Evolutionary conservation across 2,797 vertebrate genomes (phyloP), one percentile per base, ranked within the genome.

Genomic region (Mormyrus proboscirostris): DNA sequence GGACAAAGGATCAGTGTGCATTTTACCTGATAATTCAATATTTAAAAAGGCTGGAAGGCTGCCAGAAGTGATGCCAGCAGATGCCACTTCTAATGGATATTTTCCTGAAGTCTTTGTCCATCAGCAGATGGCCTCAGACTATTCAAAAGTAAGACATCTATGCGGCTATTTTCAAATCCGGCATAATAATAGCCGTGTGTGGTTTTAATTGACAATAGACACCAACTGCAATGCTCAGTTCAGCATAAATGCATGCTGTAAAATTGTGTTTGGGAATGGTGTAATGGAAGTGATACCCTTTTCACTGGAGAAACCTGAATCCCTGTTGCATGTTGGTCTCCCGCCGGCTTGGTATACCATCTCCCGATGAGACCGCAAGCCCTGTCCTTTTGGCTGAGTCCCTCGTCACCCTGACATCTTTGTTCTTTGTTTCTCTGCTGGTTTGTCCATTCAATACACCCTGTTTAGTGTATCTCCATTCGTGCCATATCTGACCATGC

Each of bases 41-140:
- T 69, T 84, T 59, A 49, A 49, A 59, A 53, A 88, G 76, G 84
- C 88, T 85, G 87, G 79, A 53, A 88, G 87, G 86, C 89, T 22
- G 79, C 87, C 83, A 86, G 62, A n/a, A 86, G 22, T 86, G 62
- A 76, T 90, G 89, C 79, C 89, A 90, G 88, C 44, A 90, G 86
- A 86, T 51, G 89, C 49, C 87, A 90, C 59, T 55, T 90, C 53
- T 88, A 88, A 88, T 88, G 89, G 87, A 85, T 88, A 69, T 90
- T 86, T 85, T 90, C 49, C 76, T 90, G 87, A 90, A 59, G 89
- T 84, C 87, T 90, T 84, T 90, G 89, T 90, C 89, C 87, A 55
- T 22, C 53, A 73, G 89, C 86, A 82, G 86, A 88, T 90, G 89
- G 89, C 73, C 86, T 49, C 53, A 88, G 86, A 87, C 89, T 55